A percentile compares a stretch with the other conserved stretches of the same genome.
Conservation (phyloP, 2,888 invertebrate species). For the Dione juno region DNA sequence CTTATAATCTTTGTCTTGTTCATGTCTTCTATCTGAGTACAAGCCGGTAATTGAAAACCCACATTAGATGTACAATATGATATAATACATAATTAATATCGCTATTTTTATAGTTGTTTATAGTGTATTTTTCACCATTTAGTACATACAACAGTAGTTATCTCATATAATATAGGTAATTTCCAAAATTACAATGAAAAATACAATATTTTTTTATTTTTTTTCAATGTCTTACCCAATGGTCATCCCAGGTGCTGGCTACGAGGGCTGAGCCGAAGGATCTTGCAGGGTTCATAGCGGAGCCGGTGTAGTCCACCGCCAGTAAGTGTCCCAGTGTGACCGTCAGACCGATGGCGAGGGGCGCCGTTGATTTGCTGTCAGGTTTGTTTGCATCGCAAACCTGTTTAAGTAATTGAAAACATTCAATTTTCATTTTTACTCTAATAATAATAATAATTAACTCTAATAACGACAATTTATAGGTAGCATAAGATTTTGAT, state of each 20-base stretch:
- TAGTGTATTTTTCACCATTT: too few relatives aligned
- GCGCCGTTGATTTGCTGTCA: slow-evolving; percentile 91
- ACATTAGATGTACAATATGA: too few relatives aligned
- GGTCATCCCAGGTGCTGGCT: slow-evolving; percentile 88
- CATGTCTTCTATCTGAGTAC: too few relatives aligned
- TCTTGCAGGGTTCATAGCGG: slow-evolving; percentile 96
- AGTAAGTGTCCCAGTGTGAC: slow-evolving; percentile 93
- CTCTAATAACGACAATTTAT: too few relatives aligned
- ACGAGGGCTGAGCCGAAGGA: slow-evolving; percentile 94
- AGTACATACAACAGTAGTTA: too few relatives aligned
- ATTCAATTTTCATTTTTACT: too few relatives aligned
- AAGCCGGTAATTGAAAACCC: too few relatives aligned
- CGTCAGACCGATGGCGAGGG: slow-evolving; percentile 94
- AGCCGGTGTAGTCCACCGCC: slow-evolving; percentile 92
- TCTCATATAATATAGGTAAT: background rate
- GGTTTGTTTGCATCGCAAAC: slow-evolving; percentile 89
- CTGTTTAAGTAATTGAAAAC: slow-evolving; percentile 50
- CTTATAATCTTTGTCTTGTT: too few relatives aligned
- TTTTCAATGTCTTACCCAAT: slow-evolving; percentile 88
- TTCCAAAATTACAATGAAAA: background rate
- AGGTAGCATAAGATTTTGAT: too few relatives aligned
- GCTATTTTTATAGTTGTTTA: too few relatives aligned
- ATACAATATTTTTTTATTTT: background rate
- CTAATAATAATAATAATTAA: too few relatives aligned
- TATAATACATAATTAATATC: too few relatives aligned